Evolutionary conservation across 1,140 invertebrate species (phyloP), one percentile per base, ranked within the genome.

Genomic region (Heterodera schachtii): DNA sequence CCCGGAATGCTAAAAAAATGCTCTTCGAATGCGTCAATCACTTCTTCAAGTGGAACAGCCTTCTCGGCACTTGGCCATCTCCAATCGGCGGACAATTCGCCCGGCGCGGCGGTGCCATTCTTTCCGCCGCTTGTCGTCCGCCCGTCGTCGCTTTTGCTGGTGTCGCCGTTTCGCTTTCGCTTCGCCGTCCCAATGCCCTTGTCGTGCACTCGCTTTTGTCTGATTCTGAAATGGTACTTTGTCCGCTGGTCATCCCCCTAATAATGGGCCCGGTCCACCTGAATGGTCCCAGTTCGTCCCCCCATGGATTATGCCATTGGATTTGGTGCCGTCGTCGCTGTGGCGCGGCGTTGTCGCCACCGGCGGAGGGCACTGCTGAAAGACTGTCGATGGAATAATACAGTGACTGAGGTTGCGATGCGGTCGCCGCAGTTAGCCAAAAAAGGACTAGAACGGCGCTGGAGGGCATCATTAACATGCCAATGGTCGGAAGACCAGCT

Each of bases 1-100:
- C 31, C 31, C 31, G 31, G 31, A 31, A 31, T 52, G 6, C 49
- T 52, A 52, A 6, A 52, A 52, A 11, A 4, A 49, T 6, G 47
- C 2, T 52, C 11, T 8, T 52, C 49, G 0, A 52, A 0, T 11
- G 11, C 5, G 44, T n/a, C n/a, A 31, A 8, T 3, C 13, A 78
- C 76, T 69, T 78, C n/a, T 19, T 64, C 64, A 13, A 78, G 47
- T 21, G 11, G 47, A n/a, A 46, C 31, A 16, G 76, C 21, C 47
- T 49, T 41, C 47, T 78, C 76, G 13, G 76, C 64, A 8, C 64
- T 64, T 19, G 76, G 76, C 70, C 66, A 78, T 16, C 66, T 64
- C 76, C 76, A 78, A 46, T 78, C 76, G 21, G 52, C n/a, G 21
- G 76, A 78, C 13, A 78, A 47, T 60, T 60, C 57, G 13, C 13